These are phyloP conservation scores for Pimpla rufipes DNA, from an alignment of 2,888 invertebrate genomes.

Conservation along the genomic window DNA sequence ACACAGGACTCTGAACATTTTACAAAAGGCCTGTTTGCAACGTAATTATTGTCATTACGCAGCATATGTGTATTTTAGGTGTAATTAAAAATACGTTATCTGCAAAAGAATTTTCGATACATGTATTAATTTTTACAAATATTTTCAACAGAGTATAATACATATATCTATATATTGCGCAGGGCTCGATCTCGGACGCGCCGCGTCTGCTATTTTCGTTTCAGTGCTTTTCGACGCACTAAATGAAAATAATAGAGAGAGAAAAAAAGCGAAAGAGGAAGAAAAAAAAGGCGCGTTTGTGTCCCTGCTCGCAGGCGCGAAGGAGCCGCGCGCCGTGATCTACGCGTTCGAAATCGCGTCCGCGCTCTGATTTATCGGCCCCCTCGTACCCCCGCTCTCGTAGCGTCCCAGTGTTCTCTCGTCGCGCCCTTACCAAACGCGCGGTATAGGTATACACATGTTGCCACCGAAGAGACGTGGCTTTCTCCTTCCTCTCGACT, in stretches of 20 bases:
- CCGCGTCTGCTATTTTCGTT: conserved; percentile 70
- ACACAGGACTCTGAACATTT: too few species aligned
- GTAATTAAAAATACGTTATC: too few species aligned
- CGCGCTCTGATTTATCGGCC: conserved; percentile 78
- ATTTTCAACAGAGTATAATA: too few species aligned
- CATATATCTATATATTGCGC: conserved; percentile 53
- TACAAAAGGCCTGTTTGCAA: too few species aligned
- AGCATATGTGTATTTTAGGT: too few species aligned
- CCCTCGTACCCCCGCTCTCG: conserved; percentile 69
- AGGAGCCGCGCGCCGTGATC: conserved; percentile 71
- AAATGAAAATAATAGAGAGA: conserved; percentile 66
- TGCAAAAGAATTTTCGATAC: too few species aligned
- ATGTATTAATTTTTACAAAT: too few species aligned
- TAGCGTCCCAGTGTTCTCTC: conserved; percentile 51
- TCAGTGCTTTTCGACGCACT: conserved; percentile 66
- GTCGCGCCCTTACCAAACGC: conserved; percentile 50
- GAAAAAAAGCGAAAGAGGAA: too few species aligned
- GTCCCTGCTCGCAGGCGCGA: conserved; percentile 47
- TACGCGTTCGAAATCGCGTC: conserved; percentile 73
- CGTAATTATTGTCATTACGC: too few species aligned
- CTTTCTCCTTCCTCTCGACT: conserved; percentile 34
- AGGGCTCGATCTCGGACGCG: conserved; percentile 61
- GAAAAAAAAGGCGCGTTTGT: conserved; percentile 61
- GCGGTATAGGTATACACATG: conserved; percentile 45
- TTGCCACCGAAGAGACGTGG: conserved; percentile 25